Evolutionary conservation across 2,113 vertebrate species (phyloP), one percentile per base, ranked within the genome.

Genomic region (Xiphophorus maculatus): DNA sequence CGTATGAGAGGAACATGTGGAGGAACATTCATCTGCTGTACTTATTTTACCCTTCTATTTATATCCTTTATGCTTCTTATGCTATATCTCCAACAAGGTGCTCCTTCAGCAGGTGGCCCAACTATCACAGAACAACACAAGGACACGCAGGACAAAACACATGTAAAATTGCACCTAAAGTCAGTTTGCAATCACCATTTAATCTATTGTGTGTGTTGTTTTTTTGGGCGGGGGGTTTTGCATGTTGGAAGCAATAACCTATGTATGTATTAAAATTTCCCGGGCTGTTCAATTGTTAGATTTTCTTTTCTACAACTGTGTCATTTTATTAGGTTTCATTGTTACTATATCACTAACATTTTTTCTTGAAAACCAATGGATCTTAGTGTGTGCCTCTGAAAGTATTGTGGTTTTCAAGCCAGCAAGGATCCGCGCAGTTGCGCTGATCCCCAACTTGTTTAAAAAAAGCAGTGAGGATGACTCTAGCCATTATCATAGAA

Each of bases 401-500:
- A 77, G 80, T 82, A 63, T 63, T 35, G 82, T 84, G 51, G 63
- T 64, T 77, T 79, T 76, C 65, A 77, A 37, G 60, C 63, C 77
- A 68, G 74, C 81, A 84, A 75, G 72, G 77, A 87, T 27, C 35
- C 35, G 12, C 0, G 10, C 10, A 37, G 35, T 37, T 37, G 35
- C 10, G 10, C 12, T 37, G 35, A 12, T 37, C 35, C 35, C 35
- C 35, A 37, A 11, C 35, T 37, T 37, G 35, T 37, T 37, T 11
- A 63, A 77, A 70, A 73, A 86, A 69, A 79, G 76, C 83, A 77
- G 72, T 67, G 82, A 69, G 72, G 79, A 78, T 81, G 69, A 75
- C 78, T 70, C 51, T 76, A 87, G 86, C 80, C 48, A 64, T 70
- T 80, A 67, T 68, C 70, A 78, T 74, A 81, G 85, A 83, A 81